Percentiles rank a stretch among this genome's conserved stretches.
Conservation (phyloP, 2,888 invertebrate species). For the Leucophenga maculata region DNA sequence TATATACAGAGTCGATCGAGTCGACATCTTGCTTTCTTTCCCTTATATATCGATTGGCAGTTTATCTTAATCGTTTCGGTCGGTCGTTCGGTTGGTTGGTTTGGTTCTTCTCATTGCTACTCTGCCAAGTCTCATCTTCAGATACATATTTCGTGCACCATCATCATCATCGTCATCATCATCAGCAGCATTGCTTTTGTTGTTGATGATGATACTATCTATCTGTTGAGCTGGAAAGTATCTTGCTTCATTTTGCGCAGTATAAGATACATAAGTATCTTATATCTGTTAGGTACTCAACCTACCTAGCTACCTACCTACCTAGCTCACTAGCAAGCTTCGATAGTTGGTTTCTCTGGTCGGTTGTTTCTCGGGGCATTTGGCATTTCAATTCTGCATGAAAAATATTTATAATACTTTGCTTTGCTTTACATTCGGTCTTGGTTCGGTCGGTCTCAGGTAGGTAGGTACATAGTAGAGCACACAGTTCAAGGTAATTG, state of each 20-base stretch:
- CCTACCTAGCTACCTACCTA: background rate
- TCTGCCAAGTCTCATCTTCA: background rate
- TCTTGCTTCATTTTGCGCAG: background rate
- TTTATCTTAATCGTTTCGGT: conserved; percentile 64
- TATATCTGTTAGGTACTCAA: background rate
- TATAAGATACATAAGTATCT: background rate
- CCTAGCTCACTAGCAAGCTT: too few species aligned
- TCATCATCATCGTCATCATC: background rate
- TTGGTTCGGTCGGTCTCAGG: conserved; percentile 2
- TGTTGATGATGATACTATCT: background rate
- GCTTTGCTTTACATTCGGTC: background rate
- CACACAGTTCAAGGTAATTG: conserved; percentile 16
- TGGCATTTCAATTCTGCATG: conserved; percentile 10
- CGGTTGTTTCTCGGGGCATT: conserved; percentile 6
- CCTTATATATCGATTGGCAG: conserved; percentile 63
- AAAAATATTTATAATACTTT: background rate
- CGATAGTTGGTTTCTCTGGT: background rate
- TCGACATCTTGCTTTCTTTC: conserved; percentile 51
- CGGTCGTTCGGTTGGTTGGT: conserved; percentile 24
- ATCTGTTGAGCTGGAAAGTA: conserved; percentile 2
- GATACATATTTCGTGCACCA: background rate
- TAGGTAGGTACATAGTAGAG: conserved; percentile 10
- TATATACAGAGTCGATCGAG: conserved; percentile 4
- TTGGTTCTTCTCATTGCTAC: background rate
- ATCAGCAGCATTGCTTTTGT: conserved; percentile 1